phyloP scores from a whole-genome alignment of 2,113 vertebrate species.

The Oreochromis aureus region DNA sequence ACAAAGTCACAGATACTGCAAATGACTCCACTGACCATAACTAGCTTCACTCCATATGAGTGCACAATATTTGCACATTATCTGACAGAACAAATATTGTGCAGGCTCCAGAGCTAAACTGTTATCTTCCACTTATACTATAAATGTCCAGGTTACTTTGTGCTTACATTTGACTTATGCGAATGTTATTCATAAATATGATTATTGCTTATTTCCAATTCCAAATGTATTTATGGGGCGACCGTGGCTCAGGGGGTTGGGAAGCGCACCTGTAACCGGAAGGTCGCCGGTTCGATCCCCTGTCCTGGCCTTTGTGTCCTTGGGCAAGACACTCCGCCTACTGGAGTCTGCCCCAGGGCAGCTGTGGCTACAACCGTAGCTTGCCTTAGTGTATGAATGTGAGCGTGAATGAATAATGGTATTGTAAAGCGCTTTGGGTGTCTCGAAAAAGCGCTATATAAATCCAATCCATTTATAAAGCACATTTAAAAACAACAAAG shows the following conservation, averaged over 20 bases:
- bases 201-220: neutral
- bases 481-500: neutral
- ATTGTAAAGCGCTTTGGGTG: no score
- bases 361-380: no score
- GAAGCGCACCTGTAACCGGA: no score
- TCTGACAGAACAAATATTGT: neutral
- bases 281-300: no score
- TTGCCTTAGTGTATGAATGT: no score
- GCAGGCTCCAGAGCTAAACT: neutral
- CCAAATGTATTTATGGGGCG: neutral
- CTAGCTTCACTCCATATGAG: neutral
- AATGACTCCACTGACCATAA: neutral
- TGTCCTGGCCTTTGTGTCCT: no score
- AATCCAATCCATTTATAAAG: neutral
- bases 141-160: neutral
- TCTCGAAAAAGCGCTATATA: no score
- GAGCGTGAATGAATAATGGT: no score
- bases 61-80: neutral
- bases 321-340: no score
- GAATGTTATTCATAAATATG: neutral
- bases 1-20: neutral
- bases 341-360: no score
- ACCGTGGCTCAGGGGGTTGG: no score
- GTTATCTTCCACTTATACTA: neutral
- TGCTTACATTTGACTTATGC: neutral